Conservation (phyloP, 2,888 invertebrate species). For the Ariolimax columbianus region DNA sequence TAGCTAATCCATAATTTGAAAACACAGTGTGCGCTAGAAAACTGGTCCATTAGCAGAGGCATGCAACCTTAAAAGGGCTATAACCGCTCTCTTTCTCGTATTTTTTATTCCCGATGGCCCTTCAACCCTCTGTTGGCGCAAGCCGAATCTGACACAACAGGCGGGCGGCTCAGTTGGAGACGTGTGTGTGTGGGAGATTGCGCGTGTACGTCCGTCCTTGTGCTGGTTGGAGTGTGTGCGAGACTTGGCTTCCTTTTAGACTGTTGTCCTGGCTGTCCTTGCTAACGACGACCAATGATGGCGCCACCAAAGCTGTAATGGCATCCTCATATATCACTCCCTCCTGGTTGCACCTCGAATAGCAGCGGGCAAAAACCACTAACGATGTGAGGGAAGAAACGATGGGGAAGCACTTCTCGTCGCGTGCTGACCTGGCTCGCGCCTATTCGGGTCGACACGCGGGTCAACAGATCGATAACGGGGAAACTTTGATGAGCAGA, state of each 20-base stretch:
- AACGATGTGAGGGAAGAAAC: not conserved
- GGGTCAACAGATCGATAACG: conserved; percentile 28
- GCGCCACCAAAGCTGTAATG: not conserved
- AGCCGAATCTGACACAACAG: not conserved
- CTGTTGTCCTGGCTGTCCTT: conserved; percentile 21
- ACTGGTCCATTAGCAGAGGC: not conserved
- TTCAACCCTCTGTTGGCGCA: not conserved
- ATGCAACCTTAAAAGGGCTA: not conserved
- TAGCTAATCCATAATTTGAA: not conserved
- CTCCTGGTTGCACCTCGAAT: not conserved
- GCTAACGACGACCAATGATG: not conserved
- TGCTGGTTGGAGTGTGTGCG: not conserved
- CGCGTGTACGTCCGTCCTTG: conserved; percentile 19
- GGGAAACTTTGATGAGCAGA: not conserved
- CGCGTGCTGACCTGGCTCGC: conserved; percentile 5
- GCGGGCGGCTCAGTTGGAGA: not conserved
- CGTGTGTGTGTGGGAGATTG: conserved; percentile 26
- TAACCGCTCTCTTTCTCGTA: not conserved
- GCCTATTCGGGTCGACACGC: conserved; percentile 6
- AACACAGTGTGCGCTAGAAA: not conserved
- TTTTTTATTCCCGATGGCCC: not conserved
- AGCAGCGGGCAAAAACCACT: not conserved
- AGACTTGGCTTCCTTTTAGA: not conserved
- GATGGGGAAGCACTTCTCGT: not conserved
- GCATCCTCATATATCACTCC: conserved; percentile 5